Percentiles rank a stretch among this genome's conserved stretches.
These are phyloP conservation scores for Dendrolimus kikuchii DNA, from an alignment of 1,140 invertebrate species.

Conservation along the genomic window DNA sequence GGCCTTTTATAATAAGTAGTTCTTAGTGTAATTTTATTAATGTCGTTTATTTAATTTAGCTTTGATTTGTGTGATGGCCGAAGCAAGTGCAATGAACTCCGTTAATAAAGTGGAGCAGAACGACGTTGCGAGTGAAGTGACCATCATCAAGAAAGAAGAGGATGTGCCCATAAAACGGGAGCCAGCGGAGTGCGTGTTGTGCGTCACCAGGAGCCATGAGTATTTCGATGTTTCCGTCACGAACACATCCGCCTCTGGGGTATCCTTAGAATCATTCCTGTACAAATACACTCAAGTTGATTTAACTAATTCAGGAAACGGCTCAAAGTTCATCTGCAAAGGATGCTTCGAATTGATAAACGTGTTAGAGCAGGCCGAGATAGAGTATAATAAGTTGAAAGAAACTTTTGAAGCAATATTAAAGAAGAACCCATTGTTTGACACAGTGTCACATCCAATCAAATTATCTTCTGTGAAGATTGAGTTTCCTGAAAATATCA, in stretches of 20 bases:
- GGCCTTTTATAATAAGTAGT: constrained; percentile 2
- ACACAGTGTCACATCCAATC: constrained; percentile 11
- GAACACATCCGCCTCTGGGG: constrained; percentile 33
- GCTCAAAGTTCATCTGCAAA: constrained; percentile 45
- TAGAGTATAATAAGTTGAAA: constrained; percentile 52
- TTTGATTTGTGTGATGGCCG: constrained; percentile 24
- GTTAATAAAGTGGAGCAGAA: constrained; percentile 25
- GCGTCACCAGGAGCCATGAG: constrained; percentile 31
- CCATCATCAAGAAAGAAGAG: constrained; percentile 41
- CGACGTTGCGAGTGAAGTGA: constrained; percentile 19
- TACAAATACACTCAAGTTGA: constrained; percentile 35
- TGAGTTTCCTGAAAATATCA: constrained; percentile 16
- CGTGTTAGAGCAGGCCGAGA: constrained; percentile 48
- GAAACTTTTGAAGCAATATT: constrained; percentile 53
- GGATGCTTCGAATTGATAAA: constrained; percentile 51
- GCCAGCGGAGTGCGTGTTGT: constrained; percentile 47
- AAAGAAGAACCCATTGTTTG: constrained; percentile 56
- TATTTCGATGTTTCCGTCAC: constrained; percentile 33
- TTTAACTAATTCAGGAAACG: constrained; percentile 19
- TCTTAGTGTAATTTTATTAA: constrained; percentile 4
- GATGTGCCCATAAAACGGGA: constrained; percentile 46
- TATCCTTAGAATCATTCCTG: constrained; percentile 40
- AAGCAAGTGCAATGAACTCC: constrained; percentile 34
- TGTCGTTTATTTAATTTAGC: constrained; percentile 9
- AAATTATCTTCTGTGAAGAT: constrained; percentile 34